Evolutionary conservation across 2,797 vertebrate genomes (phyloP), one percentile per base, ranked within the genome.

Genomic region (Percopsis omiscomaycus): DNA sequence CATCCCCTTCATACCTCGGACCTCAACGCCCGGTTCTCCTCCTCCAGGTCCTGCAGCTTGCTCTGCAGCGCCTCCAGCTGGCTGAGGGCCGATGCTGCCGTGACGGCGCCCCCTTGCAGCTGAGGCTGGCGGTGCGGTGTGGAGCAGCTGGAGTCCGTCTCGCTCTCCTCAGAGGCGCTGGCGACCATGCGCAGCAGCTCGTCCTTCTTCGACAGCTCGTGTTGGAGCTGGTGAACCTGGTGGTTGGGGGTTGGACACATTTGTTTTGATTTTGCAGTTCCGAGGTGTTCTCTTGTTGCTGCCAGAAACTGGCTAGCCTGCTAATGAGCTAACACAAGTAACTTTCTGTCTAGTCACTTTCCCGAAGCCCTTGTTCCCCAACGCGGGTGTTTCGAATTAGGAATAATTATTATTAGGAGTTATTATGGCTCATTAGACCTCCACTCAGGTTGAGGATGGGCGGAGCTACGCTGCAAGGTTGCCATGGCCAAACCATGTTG

Each of bases 181-280:
- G 97, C 96, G 67, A 98, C 96, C 48, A 98, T 92, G 0, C 95
- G 93, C 71, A 99, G 93, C 66, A 99, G 75, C 73, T 98, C 97
- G 1, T 99, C 97, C 86, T 98, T 99, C 90, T 98, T 97, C 0
- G 91, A 86, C 51, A 99, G 89, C 59, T 98, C 96, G 59, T 99
- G 97, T 82, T 98, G 96, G 55, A 99, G 91, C 81, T 99, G 98
- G 80, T 98, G 94, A 64, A 97, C 95, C 98, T 99, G 89, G 29
- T 0, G 0, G 15, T 1, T 0, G 14, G 12, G 13, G 1, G 48
- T 16, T 47, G 3, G 37, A 0, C 6, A 29, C 59, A 29, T 5
- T 47, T 32, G 32, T 29, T 46, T 58, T 47, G 42, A 29, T 27
- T 62, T 4, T 69, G 30, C 30, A 14, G n/a, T 46, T 30, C 9